phyloP scores from a whole-genome alignment of 2,888 invertebrate species.

The Cataglyphis albicans region DNA sequence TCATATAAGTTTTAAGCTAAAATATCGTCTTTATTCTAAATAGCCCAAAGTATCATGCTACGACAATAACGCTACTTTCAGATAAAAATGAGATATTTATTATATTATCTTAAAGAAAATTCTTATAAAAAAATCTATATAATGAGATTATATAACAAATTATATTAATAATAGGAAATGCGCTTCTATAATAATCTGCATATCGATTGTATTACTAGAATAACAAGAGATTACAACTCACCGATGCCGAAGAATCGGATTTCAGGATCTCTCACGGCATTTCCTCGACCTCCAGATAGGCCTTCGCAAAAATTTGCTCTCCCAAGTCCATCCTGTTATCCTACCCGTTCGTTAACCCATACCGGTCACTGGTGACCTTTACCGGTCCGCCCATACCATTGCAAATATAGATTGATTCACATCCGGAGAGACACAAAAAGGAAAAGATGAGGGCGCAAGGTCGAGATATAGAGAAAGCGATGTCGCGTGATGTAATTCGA shows the following conservation, averaged over 20 bases:
- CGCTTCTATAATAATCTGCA: not conserved
- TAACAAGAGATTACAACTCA: conserved; percentile 27
- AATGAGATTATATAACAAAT: not conserved
- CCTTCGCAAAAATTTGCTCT: conserved; percentile 66
- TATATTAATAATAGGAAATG: conserved; percentile 6
- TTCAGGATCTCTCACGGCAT: conserved; percentile 42
- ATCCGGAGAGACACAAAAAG: conserved; percentile 52
- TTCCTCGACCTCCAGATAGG: conserved; percentile 67
- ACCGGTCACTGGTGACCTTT: conserved; percentile 62
- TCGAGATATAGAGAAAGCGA: conserved; percentile 63
- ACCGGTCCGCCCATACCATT: conserved; percentile 42
- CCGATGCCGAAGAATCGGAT: conserved; percentile 13
- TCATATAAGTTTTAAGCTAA: too few relatives aligned
- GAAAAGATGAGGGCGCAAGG: conserved; percentile 64
- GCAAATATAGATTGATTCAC: conserved; percentile 58
- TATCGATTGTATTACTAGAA: conserved; percentile 37
- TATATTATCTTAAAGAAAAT: not conserved
- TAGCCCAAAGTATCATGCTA: not conserved
- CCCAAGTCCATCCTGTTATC: conserved; percentile 47
- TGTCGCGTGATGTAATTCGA: conserved; percentile 57
- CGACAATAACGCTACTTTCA: not conserved
- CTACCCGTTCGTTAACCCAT: conserved; percentile 70
- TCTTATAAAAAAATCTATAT: not conserved
- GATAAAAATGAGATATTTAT: not conserved
- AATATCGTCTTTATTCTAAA: not conserved